Evolutionary conservation across 2,888 invertebrate species (phyloP), one percentile per base, ranked within the genome.

Genomic region (Drosophila siamana): DNA sequence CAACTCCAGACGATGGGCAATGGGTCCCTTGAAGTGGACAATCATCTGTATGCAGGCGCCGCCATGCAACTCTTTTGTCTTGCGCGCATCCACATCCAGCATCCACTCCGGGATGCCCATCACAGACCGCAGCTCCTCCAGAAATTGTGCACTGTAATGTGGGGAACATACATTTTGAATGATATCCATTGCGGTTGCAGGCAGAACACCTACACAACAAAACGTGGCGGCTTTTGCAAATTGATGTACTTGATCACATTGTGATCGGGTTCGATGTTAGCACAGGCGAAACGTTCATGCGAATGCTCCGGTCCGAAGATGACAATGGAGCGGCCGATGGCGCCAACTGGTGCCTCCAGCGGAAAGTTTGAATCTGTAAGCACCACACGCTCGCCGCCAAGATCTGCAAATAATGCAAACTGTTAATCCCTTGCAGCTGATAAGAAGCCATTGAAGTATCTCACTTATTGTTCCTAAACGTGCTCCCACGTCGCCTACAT

Each of bases 61-160:
- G 72, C 94, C 94, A 90, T 97, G 96, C 54, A 98, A 93, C 26
- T 94, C 92, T 89, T 95, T 95, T 0, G 97, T 97, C 90, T 95
- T 95, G 5, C 97, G 94, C 36, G 95, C 95, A 93, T 98, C 98
- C 57, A 97, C 95, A 15, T 95, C 95, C 76, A 98, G 90, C 95
- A 97, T 96, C 98, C 98, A 98, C 90, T 96, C 96, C 0, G 98
- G 98, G 59, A 96, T 95, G 26, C 97, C 97, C 95, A 98, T 94
- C 26, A 97, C 95, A 55, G 94, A 93, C 33, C 97, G 94, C 7
- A 97, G 93, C 77, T 97, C 97, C 63, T 95, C 95, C 78, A 98
- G 94, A 92, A 98, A 98, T 92, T 96, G 96, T 0, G 96, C 95
- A 1, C 97, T 97, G 19, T 28, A 19, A 41, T 9, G 8, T 8